A percentile compares a stretch with the other conserved stretches of the same genome.
Evolutionary conservation across 2,113 vertebrate genomes (phyloP).

Genomic region (Engraulis encrasicolus): DNA sequence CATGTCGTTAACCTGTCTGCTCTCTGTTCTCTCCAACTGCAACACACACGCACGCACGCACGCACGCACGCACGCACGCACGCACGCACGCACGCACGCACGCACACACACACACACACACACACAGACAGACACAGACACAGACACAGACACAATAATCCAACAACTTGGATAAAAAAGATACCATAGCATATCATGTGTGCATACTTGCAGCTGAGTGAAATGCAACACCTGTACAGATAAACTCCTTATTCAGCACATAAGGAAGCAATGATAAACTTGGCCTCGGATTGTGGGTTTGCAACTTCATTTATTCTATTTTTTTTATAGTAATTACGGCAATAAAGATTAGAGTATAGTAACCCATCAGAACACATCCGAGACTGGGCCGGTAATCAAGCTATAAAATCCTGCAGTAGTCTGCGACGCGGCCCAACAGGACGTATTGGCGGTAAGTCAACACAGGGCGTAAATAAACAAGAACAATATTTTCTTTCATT

Average conservation of each 20-base stretch:
- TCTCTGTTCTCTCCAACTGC: no score
- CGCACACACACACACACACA: background rate
- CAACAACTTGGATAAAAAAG: background rate
- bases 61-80: no score
- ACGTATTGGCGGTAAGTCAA: slow-evolving; percentile 1
- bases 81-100: no score
- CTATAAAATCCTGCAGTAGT: background rate
- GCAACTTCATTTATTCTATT: background rate
- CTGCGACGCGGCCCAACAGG: background rate
- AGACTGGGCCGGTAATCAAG: background rate
- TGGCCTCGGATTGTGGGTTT: no score
- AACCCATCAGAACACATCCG: background rate
- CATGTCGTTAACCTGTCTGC: background rate
- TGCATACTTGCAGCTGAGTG: background rate
- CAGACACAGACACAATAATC: background rate
- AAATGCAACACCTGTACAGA: background rate
- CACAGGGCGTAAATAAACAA: background rate
- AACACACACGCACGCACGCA: no score
- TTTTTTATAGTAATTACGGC: background rate
- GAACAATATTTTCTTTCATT: background rate
- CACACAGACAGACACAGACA: background rate
- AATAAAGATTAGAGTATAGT: background rate
- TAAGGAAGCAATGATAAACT: no score
- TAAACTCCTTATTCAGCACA: background rate
- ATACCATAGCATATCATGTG: background rate